These are phyloP conservation scores for Jordanella pulchra DNA, from an alignment of 2,797 vertebrate species.

Conservation along the genomic window DNA sequence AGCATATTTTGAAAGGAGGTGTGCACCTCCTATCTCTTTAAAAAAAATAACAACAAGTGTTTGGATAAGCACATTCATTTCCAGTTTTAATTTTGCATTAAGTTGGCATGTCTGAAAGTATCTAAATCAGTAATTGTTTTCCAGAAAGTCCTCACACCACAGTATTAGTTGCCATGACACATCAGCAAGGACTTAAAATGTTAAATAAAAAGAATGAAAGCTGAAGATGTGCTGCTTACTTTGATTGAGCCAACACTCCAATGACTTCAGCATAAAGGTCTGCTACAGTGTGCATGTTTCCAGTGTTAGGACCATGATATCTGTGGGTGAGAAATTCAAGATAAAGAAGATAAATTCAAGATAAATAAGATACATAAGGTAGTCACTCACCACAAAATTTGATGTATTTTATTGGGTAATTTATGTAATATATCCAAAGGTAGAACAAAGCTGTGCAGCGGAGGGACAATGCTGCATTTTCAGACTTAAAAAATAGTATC, in stretches of 20 bases:
- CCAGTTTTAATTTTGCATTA: slow-evolving; percentile 76
- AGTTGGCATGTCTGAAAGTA: slow-evolving; percentile 52
- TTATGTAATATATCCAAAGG: neutral
- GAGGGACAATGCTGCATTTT: no score
- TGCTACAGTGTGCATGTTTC: slow-evolving; percentile 99
- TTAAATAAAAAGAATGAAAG: neutral
- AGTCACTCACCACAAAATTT: neutral
- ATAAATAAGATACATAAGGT: neutral
- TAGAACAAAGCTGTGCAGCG: neutral
- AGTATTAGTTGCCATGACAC: slow-evolving; percentile 30
- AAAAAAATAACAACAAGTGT: no score
- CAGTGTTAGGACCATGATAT: slow-evolving; percentile 97
- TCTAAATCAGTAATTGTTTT: slow-evolving; percentile 42
- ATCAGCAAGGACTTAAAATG: slow-evolving; percentile 10
- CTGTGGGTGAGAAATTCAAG: slow-evolving; percentile 64
- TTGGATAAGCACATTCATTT: slow-evolving; percentile 76
- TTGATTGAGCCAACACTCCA: slow-evolving; percentile 95
- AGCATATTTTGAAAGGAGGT: slow-evolving; percentile 32
- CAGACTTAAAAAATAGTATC: neutral
- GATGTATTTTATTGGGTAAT: neutral
- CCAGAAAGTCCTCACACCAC: slow-evolving; percentile 21
- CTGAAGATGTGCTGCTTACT: slow-evolving; percentile 79
- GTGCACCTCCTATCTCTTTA: slow-evolving; percentile 56
- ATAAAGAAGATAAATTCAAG: neutral
- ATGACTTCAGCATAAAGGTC: slow-evolving; percentile 97